Percentiles rank a stretch among this genome's conserved stretches.
Evolutionary conservation across 2,113 vertebrate species (phyloP).

Genomic region (Semnornis frantzii): DNA sequence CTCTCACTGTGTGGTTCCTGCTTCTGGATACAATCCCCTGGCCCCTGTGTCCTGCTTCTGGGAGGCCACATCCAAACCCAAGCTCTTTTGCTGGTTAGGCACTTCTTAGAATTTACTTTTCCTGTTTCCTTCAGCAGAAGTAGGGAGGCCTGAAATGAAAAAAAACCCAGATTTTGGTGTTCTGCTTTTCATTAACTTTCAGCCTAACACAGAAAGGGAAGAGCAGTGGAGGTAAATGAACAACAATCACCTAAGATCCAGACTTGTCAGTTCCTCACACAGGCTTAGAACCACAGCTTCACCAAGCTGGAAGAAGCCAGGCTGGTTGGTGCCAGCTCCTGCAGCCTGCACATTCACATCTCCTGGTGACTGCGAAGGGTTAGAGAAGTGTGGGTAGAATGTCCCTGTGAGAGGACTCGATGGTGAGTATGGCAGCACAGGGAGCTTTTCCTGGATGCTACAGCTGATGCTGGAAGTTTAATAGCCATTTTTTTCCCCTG

Average conservation of each 20-base stretch:
- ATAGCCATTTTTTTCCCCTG: background rate
- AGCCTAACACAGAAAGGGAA: background rate
- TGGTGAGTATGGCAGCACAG: background rate
- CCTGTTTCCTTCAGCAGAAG: background rate
- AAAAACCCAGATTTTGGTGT: background rate
- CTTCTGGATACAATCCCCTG: background rate
- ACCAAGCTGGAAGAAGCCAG: background rate
- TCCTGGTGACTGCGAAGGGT: background rate
- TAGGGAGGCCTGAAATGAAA: background rate
- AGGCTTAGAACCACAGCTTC: background rate
- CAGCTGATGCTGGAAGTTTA: background rate
- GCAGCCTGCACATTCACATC: fast-evolving
- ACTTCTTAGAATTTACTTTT: background rate
- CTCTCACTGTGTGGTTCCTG: fast-evolving
- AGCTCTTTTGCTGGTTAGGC: background rate
- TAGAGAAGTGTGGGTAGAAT: background rate
- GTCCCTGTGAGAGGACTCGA: background rate
- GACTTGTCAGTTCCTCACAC: background rate
- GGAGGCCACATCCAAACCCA: fast-evolving
- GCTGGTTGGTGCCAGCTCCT: background rate
- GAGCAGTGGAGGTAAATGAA: background rate
- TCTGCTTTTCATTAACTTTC: background rate
- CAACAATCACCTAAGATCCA: background rate
- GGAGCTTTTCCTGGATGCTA: background rate
- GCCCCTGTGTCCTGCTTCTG: background rate